These are phyloP conservation scores for Cotesia chilonis DNA, from an alignment of 1,140 invertebrate genomes.

Conservation along the genomic window DNA sequence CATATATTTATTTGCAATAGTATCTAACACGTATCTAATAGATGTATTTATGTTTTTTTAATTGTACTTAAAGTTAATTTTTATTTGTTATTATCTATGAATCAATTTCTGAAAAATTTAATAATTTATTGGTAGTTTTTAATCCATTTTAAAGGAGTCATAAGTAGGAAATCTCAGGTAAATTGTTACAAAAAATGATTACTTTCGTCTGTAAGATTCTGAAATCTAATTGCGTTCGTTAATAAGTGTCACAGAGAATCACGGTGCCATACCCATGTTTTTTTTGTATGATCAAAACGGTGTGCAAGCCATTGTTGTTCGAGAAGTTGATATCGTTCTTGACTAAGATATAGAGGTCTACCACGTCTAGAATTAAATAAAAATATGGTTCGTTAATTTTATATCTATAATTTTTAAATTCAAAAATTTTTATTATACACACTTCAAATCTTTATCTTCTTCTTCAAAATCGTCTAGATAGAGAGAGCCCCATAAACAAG, in stretches of 20 bases:
- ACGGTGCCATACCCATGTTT: conserved; percentile 90
- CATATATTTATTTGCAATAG: no score
- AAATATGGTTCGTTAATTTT: conserved; percentile 20
- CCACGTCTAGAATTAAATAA: conserved; percentile 77
- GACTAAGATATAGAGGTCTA: conserved; percentile 91
- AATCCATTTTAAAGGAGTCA: not conserved
- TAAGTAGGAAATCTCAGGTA: conserved; percentile 1
- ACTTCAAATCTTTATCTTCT: conserved; percentile 97
- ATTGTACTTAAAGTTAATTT: no score
- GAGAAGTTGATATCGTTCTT: conserved; percentile 87
- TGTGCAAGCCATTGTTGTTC: conserved; percentile 97
- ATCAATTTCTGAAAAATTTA: not conserved
- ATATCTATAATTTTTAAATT: not conserved
- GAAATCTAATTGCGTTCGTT: not conserved
- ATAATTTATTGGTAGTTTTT: not conserved
- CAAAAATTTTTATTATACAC: conserved; percentile 56
- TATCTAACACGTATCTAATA: no score
- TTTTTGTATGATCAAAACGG: conserved; percentile 89
- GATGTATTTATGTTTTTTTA: no score
- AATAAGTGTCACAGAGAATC: conserved; percentile 74
- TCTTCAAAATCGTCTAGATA: conserved; percentile 97
- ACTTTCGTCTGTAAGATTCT: not conserved
- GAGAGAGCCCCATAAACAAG: conserved; percentile 95
- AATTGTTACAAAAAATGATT: not conserved
- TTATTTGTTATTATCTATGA: no score